phyloP scores from a whole-genome alignment of 2,888 invertebrate genomes.

The Troilus luridus region DNA sequence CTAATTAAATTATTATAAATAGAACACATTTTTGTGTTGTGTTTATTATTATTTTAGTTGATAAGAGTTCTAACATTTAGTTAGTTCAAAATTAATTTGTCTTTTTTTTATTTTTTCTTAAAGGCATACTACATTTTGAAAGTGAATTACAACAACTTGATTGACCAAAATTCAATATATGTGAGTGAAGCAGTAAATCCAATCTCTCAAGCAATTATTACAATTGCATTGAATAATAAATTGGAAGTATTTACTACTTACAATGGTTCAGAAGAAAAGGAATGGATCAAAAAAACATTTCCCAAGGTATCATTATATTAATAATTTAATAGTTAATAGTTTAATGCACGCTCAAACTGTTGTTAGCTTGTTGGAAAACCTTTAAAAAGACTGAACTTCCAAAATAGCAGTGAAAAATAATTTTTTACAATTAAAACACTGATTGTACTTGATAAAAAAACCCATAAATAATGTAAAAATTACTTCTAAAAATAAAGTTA shows the following conservation, averaged over 20 bases:
- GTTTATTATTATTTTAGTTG: neutral
- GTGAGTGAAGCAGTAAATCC: constrained; percentile 73
- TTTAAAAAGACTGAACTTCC: too few species aligned
- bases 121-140: constrained; percentile 41
- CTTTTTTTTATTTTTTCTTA: neutral
- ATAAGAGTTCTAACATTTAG: neutral
- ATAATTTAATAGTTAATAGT: neutral
- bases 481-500: too few species aligned
- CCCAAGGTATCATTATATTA: neutral
- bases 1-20: neutral
- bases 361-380: too few species aligned
- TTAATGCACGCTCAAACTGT: too few species aligned
- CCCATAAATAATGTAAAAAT: too few species aligned
- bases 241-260: constrained; percentile 73
- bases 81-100: neutral
- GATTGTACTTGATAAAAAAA: too few species aligned
- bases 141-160: constrained; percentile 51
- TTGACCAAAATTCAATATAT: constrained; percentile 70
- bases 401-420: too few species aligned
- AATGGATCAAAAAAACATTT: neutral
- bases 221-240: constrained; percentile 72
- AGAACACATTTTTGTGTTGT: too few species aligned
- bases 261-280: neutral
- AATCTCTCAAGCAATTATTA: constrained; percentile 76
- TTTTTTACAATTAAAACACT: too few species aligned